Evolutionary conservation across 1,140 invertebrate species (phyloP).

Genomic region (Brachionus asplanchnoidis): DNA sequence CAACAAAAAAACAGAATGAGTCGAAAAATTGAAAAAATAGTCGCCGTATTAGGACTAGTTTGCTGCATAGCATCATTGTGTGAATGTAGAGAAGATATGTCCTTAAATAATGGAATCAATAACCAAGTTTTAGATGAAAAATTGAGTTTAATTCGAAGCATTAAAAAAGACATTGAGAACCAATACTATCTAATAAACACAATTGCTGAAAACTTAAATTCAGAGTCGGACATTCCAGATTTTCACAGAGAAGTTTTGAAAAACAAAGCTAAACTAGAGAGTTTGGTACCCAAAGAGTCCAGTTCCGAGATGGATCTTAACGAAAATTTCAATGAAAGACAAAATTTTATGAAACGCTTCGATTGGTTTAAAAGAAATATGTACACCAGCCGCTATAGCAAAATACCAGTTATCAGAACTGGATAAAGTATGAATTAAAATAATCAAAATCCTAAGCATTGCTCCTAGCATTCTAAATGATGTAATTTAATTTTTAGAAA

Average conservation of each 20-base stretch:
- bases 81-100: not conserved
- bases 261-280: not conserved
- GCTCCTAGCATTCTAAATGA: not conserved
- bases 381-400: not conserved
- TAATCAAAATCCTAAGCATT: not conserved
- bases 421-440: not conserved
- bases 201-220: not conserved
- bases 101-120: not conserved
- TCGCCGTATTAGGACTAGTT: not conserved
- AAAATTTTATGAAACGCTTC: constrained; percentile 3
- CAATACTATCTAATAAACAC: not conserved
- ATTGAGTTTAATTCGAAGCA: not conserved
- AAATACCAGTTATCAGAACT: constrained; percentile 12
- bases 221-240: not conserved
- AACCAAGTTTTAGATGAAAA: not conserved
- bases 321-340: not conserved
- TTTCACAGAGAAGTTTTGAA: not conserved
- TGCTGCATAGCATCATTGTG: not conserved
- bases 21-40: constrained; percentile 7
- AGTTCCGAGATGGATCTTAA: not conserved
- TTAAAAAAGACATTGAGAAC: not conserved
- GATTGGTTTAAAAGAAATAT: constrained; percentile 21
- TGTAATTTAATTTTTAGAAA: not conserved
- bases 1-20: not conserved
- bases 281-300: not conserved